These are phyloP conservation scores for Polietes domitor DNA, from an alignment of 2,888 invertebrate species.

Conservation along the genomic window DNA sequence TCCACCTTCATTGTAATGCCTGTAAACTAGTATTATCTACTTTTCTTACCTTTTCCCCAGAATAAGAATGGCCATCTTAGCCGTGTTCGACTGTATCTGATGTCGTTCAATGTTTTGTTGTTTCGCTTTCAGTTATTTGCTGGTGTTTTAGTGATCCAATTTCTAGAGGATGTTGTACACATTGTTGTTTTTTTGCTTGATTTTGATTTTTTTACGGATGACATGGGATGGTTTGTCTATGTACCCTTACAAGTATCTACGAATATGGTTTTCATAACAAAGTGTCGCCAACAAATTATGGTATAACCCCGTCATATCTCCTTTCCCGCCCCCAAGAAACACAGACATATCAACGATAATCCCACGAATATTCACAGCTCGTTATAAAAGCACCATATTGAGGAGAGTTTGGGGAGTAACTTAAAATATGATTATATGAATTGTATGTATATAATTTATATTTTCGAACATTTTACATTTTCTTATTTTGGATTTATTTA, in stretches of 20 bases:
- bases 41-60: too few relatives aligned
- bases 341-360: not conserved
- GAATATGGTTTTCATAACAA: conserved; percentile 28
- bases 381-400: not conserved
- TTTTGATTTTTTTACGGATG: not conserved
- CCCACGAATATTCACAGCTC: not conserved
- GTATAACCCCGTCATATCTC: not conserved
- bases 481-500: too few relatives aligned
- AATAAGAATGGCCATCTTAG: too few relatives aligned
- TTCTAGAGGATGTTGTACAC: not conserved
- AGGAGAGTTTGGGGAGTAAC: too few relatives aligned
- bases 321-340: not conserved
- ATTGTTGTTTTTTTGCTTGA: not conserved
- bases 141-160: conserved; percentile 3
- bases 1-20: too few relatives aligned
- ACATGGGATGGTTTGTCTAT: not conserved
- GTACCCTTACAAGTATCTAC: not conserved
- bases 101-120: conserved; percentile 8
- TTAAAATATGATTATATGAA: too few relatives aligned
- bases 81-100: conserved; percentile 5
- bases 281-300: conserved; percentile 29
- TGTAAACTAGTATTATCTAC: too few relatives aligned
- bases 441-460: too few relatives aligned
- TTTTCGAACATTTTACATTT: too few relatives aligned
- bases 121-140: conserved; percentile 7